These are phyloP conservation scores for Homalodisca vitripennis DNA, from an alignment of 1,140 invertebrate genomes.

Conservation along the genomic window DNA sequence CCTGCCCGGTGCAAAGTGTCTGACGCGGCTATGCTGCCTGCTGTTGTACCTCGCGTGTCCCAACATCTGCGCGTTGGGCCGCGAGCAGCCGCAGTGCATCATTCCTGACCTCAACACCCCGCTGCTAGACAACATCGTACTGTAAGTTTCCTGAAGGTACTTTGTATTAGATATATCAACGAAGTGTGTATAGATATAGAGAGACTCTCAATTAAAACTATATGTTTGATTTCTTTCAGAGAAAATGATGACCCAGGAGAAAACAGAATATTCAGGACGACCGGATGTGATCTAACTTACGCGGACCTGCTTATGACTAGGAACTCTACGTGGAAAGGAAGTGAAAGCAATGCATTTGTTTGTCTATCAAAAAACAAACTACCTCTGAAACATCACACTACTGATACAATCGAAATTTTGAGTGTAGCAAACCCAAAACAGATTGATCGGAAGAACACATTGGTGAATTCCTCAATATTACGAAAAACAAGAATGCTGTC, in stretches of 20 bases:
- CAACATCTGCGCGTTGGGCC: constrained; percentile 34
- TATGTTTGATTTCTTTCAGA: not conserved
- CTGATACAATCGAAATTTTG: no score
- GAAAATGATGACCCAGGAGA: constrained; percentile 13
- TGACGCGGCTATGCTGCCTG: constrained; percentile 38
- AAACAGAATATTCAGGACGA: not conserved
- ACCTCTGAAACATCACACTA: no score
- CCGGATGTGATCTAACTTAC: not conserved
- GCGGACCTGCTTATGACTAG: not conserved
- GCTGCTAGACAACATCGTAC: constrained; percentile 1
- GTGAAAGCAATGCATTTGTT: not conserved
- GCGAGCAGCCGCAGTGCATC: constrained; percentile 31
- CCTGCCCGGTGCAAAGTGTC: constrained; percentile 38
- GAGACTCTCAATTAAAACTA: no score
- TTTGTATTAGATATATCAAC: no score
- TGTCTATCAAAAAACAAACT: no score
- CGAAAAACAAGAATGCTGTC: constrained; percentile 8
- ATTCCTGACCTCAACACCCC: constrained; percentile 27
- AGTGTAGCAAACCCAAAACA: no score
- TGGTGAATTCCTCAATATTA: constrained; percentile 9
- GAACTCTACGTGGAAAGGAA: not conserved
- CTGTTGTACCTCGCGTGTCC: constrained; percentile 42
- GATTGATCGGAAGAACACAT: no score
- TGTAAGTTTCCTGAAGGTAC: not conserved
- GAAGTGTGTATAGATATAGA: no score